Conservation (phyloP, 2,113 vertebrate genomes). For the Myrmophylax atrothorax region DNA sequence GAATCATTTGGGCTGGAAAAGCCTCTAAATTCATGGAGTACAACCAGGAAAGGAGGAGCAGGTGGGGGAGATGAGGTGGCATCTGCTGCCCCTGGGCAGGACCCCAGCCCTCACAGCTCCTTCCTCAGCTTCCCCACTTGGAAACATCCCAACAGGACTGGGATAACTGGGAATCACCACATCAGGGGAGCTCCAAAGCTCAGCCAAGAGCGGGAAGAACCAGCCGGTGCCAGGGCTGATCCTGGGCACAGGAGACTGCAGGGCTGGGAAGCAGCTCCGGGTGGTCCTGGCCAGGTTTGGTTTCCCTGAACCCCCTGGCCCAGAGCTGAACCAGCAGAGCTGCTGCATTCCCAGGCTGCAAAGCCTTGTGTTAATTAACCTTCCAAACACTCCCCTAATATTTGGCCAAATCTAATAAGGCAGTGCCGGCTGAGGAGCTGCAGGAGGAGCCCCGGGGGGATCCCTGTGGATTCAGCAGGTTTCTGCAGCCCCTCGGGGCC, state of each 20-base stretch:
- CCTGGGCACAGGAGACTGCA: fast-evolving
- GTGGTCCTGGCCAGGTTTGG: neutral
- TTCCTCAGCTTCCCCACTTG: neutral
- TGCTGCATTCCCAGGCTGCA: neutral
- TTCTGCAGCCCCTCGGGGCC: neutral
- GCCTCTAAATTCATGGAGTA: neutral
- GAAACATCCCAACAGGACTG: fast-evolving
- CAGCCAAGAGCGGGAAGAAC: neutral
- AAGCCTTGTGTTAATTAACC: constrained; percentile 19
- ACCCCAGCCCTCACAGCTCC: too few species aligned
- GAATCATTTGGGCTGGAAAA: neutral
- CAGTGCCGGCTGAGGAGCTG: neutral
- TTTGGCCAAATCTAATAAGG: constrained; percentile 19
- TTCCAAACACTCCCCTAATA: neutral
- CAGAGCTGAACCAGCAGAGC: neutral
- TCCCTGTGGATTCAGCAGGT: neutral
- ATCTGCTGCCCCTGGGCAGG: neutral
- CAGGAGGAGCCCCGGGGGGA: fast-evolving
- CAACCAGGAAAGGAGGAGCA: neutral
- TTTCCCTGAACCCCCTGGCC: neutral
- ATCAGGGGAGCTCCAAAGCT: fast-evolving
- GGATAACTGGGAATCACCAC: fast-evolving
- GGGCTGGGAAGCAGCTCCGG: neutral
- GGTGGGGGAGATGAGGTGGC: neutral
- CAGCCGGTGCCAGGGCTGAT: neutral